Base-by-base conservation (phyloP, 2,113 vertebrate species). In the Geococcyx californianus region DNA sequence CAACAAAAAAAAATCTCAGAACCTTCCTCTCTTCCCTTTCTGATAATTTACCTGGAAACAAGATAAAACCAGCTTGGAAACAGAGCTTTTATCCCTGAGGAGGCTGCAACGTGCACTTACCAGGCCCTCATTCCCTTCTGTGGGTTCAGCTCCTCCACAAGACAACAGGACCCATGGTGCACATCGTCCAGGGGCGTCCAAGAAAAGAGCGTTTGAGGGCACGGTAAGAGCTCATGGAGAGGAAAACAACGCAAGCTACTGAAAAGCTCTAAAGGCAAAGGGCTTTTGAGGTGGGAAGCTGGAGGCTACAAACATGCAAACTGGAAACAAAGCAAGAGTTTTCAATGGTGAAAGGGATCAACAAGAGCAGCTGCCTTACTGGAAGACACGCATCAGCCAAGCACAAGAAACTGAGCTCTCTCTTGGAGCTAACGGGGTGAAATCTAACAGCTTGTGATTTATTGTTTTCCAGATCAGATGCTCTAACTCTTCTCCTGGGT, bases 121-220 rank as follows among this genome's bases (percentile, higher is more conserved):
- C 54, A 60, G 36, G 21, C 25, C 81, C 33, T 33, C 4, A 0
- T 33, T 36, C 54, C 38, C 36, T 66, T 11, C 36, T 11, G 4
- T 5, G 26, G 40, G 33, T 51, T 14, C 13, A 55, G 51, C 51
- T 64, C 21, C 47, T 70, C 47, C 24, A 6, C 23, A 13, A 45
- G 45, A 31, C 26, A 19, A 25, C 47, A 31, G 44, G 42, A 62
- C 21, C 63, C 7, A 5, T 0, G 1, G 29, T 0, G 0, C 5
- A 73, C 56, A 28, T 8, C 66, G 42, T 18, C 47, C 40, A 14
- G n/a, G 42, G 31, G 16, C 5, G 11, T 29, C 73, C 56, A 12
- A 47, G 47, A 67, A 47, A 42, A 44, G 14, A 8, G 31, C 28
- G 2, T 28, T 10, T 20, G 45, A 66, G 56, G 59, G 42, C 45